Conservation (phyloP, 1,140 invertebrate species). For the Gerris buenoi region DNA sequence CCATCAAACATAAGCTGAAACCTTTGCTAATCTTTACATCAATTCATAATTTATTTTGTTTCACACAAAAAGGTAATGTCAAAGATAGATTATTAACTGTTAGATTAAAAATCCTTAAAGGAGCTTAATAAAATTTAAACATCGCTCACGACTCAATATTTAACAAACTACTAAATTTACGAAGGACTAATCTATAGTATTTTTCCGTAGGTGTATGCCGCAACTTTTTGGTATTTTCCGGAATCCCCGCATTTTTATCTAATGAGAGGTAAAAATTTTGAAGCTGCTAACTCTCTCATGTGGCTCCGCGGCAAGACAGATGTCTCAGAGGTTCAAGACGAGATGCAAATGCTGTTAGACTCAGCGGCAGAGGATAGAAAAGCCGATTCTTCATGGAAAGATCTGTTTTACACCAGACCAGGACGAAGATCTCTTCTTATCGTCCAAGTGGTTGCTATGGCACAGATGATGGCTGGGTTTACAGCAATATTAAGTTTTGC, state of each 20-base stretch:
- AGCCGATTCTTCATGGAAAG: slow-evolving; percentile 10
- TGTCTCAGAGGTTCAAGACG: slow-evolving; percentile 11
- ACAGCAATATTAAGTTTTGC: slow-evolving; percentile 19
- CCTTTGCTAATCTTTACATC: no score
- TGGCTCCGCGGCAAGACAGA: slow-evolving; percentile 39
- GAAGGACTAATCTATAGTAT: no score
- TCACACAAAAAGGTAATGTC: no score
- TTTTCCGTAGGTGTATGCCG: neutral
- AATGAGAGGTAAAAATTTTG: slow-evolving; percentile 38
- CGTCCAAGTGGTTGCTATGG: slow-evolving; percentile 17
- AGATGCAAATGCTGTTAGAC: slow-evolving; percentile 16
- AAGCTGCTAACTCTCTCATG: slow-evolving; percentile 45
- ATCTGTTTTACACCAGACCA: slow-evolving; percentile 12
- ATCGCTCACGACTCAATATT: no score
- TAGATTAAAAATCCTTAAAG: no score
- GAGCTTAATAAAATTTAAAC: no score
- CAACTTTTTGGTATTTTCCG: slow-evolving; percentile 30
- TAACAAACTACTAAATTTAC: no score
- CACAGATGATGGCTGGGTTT: slow-evolving; percentile 20
- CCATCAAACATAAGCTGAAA: no score
- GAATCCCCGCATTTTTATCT: slow-evolving; percentile 65
- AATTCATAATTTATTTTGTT: no score
- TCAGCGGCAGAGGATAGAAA: slow-evolving; percentile 15
- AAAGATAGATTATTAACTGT: no score
- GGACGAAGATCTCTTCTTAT: slow-evolving; percentile 17